phyloP scores from a whole-genome alignment of 2,113 vertebrate genomes.

The Murina feae region DNA sequence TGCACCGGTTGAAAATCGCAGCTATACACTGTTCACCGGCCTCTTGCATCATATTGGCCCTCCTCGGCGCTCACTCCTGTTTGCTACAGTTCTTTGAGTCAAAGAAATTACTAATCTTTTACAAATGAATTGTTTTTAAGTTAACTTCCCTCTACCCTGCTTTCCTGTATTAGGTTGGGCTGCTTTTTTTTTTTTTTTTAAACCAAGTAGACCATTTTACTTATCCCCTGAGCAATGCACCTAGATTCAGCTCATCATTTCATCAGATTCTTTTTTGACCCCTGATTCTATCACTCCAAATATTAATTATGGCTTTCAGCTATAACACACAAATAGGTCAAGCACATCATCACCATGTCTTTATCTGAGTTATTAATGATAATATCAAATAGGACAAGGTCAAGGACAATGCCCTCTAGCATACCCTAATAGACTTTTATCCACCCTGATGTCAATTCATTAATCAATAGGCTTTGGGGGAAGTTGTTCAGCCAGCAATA shows the following conservation, averaged over 20 bases:
- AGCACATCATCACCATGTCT: not conserved
- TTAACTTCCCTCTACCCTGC: not conserved
- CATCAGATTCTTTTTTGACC: not conserved
- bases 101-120: not conserved
- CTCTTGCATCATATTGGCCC: too few relatives aligned
- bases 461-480: slow-evolving; percentile 19
- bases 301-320: slow-evolving; percentile 16
- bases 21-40: not conserved
- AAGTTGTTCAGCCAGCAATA: slow-evolving; percentile 17
- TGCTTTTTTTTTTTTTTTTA: not conserved
- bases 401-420: not conserved
- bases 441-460: not conserved
- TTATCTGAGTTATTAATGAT: slow-evolving; percentile 32
- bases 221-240: not conserved
- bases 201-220: not conserved
- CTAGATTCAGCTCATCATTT: not conserved
- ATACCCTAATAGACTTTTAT: not conserved
- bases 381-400: not conserved
- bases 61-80: not conserved
- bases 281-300: not conserved
- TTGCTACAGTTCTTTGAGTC: not conserved
- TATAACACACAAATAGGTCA: not conserved
- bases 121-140: not conserved
- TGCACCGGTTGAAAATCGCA: not conserved
- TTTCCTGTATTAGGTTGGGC: not conserved